Evolutionary conservation across 2,888 invertebrate genomes (phyloP), one percentile per base, ranked within the genome.

Genomic region (Leptinotarsa peninsularis): DNA sequence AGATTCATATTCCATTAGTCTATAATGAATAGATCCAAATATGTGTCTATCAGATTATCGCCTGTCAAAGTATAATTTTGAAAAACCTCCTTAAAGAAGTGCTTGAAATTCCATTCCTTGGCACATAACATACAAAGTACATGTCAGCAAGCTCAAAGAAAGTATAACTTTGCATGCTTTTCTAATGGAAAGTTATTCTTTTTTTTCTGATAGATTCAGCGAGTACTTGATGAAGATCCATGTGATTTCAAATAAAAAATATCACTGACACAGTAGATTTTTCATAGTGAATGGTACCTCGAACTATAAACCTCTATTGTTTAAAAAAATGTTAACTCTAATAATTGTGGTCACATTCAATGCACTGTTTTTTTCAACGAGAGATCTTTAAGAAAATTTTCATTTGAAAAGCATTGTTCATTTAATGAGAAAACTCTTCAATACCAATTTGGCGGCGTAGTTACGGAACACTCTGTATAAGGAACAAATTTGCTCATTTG

Each of bases 401-500:
- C 7, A 52, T 52, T 17, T 52, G 52, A 52, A 52, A n/a, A 52
- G 52, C n/a, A 52, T 52, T 4, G 52, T n/a, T 52, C n/a, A 52
- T 52, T 17, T n/a, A 15, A 4, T 5, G 52, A 52, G 52, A 52
- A 15, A 4, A 52, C n/a, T 52, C 3, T 52, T n/a, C 5, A 14
- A 52, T 52, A 17, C n/a, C 17, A 52, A 52, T 15, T n/a, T 52
- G 52, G 52, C 4, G 52, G n/a, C 2, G 52, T 15, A 52, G 23
- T 58, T 58, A 58, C 58, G 14, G 23, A 58, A 58, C 52, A 52
- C 52, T 15, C 52, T 52, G 17, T 52, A 52, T 52, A 52, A 43
- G 3, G 43, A 43, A 43, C 43, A 43, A 43, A 10, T 43, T 43
- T 43, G 10, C 43, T 43, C 7, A 13, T 13, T 43, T 43, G 3